Evolutionary conservation across 2,113 vertebrate species (phyloP).

Genomic region (Leptocoma aspasia): DNA sequence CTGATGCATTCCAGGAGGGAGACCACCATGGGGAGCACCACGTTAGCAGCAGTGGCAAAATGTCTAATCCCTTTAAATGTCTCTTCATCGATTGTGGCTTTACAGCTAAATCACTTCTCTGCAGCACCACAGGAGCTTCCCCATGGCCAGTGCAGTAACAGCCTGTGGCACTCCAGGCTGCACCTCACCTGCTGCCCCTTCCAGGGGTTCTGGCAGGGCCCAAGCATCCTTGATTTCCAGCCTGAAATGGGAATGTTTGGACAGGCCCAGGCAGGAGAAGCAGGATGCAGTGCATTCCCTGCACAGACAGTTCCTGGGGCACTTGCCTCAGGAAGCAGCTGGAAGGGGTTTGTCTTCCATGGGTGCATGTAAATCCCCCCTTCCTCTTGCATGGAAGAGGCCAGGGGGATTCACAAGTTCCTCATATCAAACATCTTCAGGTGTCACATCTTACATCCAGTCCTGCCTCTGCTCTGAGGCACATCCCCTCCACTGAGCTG

Average conservation of each 20-base stretch:
- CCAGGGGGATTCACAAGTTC: background rate
- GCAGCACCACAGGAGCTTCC: background rate
- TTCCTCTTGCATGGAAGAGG: background rate
- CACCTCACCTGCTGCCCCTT: background rate
- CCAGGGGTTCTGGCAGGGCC: background rate
- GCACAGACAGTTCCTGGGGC: background rate
- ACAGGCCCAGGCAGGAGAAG: background rate
- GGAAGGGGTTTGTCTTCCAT: background rate
- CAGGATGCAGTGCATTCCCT: fast-evolving
- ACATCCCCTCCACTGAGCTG: background rate
- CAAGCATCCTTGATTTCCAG: background rate
- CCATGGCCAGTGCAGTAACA: background rate
- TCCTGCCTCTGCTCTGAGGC: background rate
- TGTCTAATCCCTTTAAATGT: conserved; percentile 59
- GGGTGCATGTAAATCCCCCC: background rate
- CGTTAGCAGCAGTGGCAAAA: background rate
- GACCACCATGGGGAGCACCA: background rate
- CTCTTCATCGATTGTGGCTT: conserved; percentile 49
- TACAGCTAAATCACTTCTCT: conserved; percentile 27
- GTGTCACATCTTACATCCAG: background rate
- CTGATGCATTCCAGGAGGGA: background rate
- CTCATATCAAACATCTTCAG: fast-evolving
- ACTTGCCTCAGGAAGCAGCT: background rate
- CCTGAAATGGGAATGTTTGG: background rate
- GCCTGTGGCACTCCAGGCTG: background rate